Base-by-base conservation (phyloP, 2,888 invertebrate species). In the Anoncus sp. region DNA sequence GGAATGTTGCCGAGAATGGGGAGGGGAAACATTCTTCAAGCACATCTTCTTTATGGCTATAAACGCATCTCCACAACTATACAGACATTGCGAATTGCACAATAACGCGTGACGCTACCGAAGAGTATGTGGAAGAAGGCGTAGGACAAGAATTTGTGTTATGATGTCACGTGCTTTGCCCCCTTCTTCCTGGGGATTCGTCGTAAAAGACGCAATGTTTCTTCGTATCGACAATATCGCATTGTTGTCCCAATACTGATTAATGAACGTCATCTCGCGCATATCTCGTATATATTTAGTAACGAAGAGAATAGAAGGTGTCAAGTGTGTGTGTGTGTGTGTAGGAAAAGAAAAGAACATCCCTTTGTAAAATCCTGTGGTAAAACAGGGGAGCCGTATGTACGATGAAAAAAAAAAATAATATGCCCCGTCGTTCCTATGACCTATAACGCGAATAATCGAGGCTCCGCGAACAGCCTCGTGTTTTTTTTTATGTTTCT, bases 61-160 rank as follows among this genome's bases (percentile, higher is more conserved):
- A 51, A 22, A 4, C 7, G 7, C 31, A 31, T 31, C 31, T 6
- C 31, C 31, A 45, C n/a, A 20, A 65, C 22, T 22, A 38, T 10
- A 31, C 16, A 27, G 18, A 43, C 40, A 14, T 22, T 22, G n/a
- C n/a, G 9, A 27, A 57, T 69, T 67, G 66, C 53, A 38, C 20
- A 49, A 69, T 3, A 20, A 35, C n/a, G 55, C 38, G n/a, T 45
- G 20, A 20, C 24, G 27, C 7, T 27, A 40, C 35, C 10, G 27
- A 16, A 16, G 49, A 43, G 53, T 22, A 59, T 47, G 47, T 35
- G 45, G n/a, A 43, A 67, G 62, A 72, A 78, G 55, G 81, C 81
- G 81, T 81, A 81, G 79, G 79, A 69, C 77, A 74, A 65, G 81
- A 76, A 81, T 81, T 81, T 76, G 79, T 79, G 81, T 81, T 79